Conservation (phyloP, 2,888 invertebrate genomes). For the Leuctra nigra region DNA sequence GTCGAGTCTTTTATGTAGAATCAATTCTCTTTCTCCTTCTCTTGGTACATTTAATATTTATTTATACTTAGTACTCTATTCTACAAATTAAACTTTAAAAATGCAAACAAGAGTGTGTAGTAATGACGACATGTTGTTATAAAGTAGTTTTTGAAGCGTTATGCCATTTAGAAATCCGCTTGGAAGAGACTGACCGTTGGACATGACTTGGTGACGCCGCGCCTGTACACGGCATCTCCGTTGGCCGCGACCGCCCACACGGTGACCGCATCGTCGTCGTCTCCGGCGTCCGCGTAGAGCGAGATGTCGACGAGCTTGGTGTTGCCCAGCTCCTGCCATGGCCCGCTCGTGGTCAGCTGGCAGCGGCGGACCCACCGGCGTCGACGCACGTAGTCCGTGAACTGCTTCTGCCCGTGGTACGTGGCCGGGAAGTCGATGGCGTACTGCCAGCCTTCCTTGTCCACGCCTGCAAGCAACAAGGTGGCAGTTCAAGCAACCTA, state of each 20-base stretch:
- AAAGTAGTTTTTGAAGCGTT: too few species aligned
- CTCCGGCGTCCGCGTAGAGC: slow-evolving; percentile 43
- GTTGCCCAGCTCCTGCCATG: slow-evolving; percentile 84
- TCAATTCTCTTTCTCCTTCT: too few species aligned
- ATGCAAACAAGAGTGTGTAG: too few species aligned
- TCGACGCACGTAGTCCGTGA: slow-evolving; percentile 83
- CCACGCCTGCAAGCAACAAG: too few species aligned
- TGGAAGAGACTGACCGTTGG: slow-evolving; percentile 68
- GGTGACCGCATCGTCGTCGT: slow-evolving; percentile 41
- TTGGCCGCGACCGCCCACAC: slow-evolving; percentile 83
- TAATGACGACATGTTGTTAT: too few species aligned
- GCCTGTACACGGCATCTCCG: slow-evolving; percentile 78
- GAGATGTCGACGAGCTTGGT: slow-evolving; percentile 77
- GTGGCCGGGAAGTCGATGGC: slow-evolving; percentile 85
- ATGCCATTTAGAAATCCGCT: too few species aligned
- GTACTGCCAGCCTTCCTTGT: slow-evolving; percentile 92
- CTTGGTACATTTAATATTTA: too few species aligned
- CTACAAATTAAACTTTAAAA: too few species aligned
- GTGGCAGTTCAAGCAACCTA: too few species aligned
- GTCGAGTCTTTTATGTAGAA: too few species aligned
- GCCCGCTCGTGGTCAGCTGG: slow-evolving; percentile 73
- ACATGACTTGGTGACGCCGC: slow-evolving; percentile 64
- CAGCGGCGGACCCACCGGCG: slow-evolving; percentile 80
- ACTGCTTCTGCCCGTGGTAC: slow-evolving; percentile 77
- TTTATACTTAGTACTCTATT: too few species aligned